Conservation (phyloP, 92 coral and sea anemone genomes). For the Palythoa grandis region DNA sequence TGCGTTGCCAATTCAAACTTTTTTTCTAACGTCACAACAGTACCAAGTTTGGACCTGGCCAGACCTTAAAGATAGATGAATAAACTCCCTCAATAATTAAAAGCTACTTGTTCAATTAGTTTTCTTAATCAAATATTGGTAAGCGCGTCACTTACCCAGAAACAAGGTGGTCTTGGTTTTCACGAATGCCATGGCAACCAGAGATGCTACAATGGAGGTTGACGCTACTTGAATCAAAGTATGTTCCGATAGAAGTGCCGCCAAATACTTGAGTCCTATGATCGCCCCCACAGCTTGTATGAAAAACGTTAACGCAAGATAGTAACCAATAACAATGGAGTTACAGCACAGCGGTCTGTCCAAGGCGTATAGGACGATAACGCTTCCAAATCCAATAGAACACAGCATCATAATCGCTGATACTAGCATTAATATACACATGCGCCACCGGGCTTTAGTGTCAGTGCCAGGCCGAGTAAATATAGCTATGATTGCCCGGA, state of each 20-base stretch:
- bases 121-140: no score
- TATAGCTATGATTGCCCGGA: conserved; percentile 72
- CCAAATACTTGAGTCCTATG: conserved; percentile 82
- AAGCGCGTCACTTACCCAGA: conserved; percentile 59
- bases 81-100: no score
- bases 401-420: conserved; percentile 96
- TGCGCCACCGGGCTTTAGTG: conserved; percentile 69
- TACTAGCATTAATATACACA: conserved; percentile 73
- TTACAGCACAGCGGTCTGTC: conserved; percentile 95
- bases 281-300: conserved; percentile 95
- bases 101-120: no score
- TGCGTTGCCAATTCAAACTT: no score
- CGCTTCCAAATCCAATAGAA: conserved; percentile 95
- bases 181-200: conserved; percentile 88
- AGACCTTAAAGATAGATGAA: no score
- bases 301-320: conserved; percentile 88
- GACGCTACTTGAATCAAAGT: conserved; percentile 81
- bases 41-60: no score
- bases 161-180: conserved; percentile 70
- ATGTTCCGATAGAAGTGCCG: conserved; percentile 74
- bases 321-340: conserved; percentile 91
- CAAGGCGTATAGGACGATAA: conserved; percentile 89
- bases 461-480: conserved; percentile 82
- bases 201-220: conserved; percentile 77
- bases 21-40: no score